Conservation (phyloP, 2,797 vertebrate species). For the Taeniopygia guttata region DNA sequence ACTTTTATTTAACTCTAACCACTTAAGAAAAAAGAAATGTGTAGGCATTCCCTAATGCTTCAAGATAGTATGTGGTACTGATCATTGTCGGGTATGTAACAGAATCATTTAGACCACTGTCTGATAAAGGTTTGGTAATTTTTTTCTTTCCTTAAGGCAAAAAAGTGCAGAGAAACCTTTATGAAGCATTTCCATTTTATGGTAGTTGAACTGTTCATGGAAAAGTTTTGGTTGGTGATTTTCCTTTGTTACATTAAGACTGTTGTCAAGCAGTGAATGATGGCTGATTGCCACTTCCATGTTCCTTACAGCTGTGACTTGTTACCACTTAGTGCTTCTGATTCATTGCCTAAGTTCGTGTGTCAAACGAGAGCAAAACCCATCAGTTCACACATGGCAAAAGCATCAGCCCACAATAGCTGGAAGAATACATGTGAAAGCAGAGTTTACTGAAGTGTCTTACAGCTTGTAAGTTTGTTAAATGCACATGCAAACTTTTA, state of each 20-base stretch:
- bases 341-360: background rate
- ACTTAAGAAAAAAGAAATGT: background rate
- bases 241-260: background rate
- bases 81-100: background rate
- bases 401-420: background rate
- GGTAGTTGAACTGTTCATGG: background rate
- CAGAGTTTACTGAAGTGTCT: background rate
- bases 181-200: background rate
- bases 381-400: background rate
- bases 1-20: background rate
- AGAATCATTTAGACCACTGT: background rate
- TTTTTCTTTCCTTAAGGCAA: background rate
- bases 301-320: background rate
- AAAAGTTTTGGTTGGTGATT: background rate
- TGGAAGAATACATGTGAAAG: background rate
- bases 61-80: background rate
- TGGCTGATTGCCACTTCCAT: background rate
- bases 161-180: background rate
- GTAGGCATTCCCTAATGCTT: background rate
- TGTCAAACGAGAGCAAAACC: background rate
- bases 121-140: background rate
- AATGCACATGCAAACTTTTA: background rate
- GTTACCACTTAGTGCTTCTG: background rate
- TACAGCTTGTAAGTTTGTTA: background rate
- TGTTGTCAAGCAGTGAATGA: background rate